phyloP scores from a whole-genome alignment of 1,140 invertebrate species.

The Venturia canescens region DNA sequence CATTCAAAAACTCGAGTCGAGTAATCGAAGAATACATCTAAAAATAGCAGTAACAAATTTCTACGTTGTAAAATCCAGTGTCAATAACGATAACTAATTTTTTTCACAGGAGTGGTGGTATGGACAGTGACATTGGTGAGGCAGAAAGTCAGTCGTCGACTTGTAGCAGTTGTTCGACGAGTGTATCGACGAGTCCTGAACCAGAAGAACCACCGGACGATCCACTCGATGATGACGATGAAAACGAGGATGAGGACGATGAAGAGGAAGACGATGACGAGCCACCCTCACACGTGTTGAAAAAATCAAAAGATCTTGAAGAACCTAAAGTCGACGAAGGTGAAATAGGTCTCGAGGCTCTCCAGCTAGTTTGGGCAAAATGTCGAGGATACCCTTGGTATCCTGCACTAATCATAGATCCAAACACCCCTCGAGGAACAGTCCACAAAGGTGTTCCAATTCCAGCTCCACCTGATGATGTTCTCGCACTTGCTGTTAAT shows the following conservation, averaged over 20 bases:
- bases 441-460: conserved; percentile 95
- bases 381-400: conserved; percentile 98
- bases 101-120: conserved; percentile 67
- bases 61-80: no score
- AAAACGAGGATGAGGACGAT: conserved; percentile 61
- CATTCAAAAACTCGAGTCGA: no score
- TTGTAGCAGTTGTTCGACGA: conserved; percentile 74
- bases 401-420: conserved; percentile 96
- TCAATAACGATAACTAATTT: background rate
- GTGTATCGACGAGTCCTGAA: conserved; percentile 69
- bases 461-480: conserved; percentile 94
- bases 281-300: conserved; percentile 51
- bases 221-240: conserved; percentile 51
- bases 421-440: conserved; percentile 93
- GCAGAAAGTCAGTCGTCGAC: conserved; percentile 74
- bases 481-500: conserved; percentile 89
- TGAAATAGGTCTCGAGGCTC: conserved; percentile 80
- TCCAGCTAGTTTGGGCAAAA: conserved; percentile 98
- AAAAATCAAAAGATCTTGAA: conserved; percentile 57
- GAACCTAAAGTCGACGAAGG: conserved; percentile 63
- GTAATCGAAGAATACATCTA: no score
- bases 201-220: conserved; percentile 59
- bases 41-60: no score
- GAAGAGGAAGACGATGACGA: conserved; percentile 54
- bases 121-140: conserved; percentile 73